A percentile compares a stretch with the other conserved stretches of the same genome.
Conservation (phyloP, 1,140 invertebrate genomes). For the Hypsibius dujardini region DNA sequence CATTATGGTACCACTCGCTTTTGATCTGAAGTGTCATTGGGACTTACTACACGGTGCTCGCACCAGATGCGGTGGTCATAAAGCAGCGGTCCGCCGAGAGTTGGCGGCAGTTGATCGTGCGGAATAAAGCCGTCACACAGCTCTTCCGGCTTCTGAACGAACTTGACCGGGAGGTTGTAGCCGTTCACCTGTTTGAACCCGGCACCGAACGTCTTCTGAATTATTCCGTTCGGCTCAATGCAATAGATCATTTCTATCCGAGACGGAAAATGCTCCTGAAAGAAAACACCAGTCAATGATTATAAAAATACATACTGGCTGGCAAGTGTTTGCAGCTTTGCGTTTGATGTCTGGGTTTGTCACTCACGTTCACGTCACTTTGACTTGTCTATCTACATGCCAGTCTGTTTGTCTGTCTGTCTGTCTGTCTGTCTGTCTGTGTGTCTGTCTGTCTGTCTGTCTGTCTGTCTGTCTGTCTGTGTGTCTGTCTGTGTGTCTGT, state of each 20-base stretch:
- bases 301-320: not conserved
- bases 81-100: slow-evolving; percentile 11
- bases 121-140: not conserved
- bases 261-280: slow-evolving; percentile 10
- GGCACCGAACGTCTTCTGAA: slow-evolving; percentile 12
- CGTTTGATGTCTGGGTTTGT: too few species aligned
- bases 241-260: not conserved
- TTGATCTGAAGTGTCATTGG: not conserved
- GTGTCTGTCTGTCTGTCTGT: too few species aligned
- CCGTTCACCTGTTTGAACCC: slow-evolving; percentile 7
- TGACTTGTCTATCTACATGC: too few species aligned
- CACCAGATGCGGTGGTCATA: slow-evolving; percentile 11
- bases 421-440: too few species aligned
- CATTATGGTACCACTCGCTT: not conserved
- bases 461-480: too few species aligned
- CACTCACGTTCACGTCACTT: too few species aligned
- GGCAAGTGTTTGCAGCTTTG: not conserved
- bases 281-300: not conserved
- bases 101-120: slow-evolving; percentile 2
- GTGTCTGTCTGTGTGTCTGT: too few species aligned
- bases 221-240: not conserved
- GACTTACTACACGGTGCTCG: not conserved
- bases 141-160: slow-evolving; percentile 13
- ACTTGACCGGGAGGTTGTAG: not conserved
- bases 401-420: too few species aligned